phyloP scores from a whole-genome alignment of 1,140 invertebrate species.

The Mesaphorura yosii region DNA sequence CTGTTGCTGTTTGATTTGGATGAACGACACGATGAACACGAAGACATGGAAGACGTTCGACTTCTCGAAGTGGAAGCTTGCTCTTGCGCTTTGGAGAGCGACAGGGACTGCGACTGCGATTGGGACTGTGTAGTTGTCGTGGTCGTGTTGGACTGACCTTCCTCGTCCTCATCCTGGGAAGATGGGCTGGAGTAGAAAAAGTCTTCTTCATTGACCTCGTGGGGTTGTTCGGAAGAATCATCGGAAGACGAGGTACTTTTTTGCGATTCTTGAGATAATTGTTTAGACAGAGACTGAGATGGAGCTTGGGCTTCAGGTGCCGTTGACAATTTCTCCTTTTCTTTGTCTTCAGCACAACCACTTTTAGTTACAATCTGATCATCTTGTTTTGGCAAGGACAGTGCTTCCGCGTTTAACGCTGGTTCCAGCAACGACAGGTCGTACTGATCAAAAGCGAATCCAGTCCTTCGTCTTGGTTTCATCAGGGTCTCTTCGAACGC shows the following conservation, averaged over 20 bases:
- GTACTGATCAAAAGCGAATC: conserved; percentile 13
- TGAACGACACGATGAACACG: too few relatives aligned
- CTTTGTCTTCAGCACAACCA: conserved; percentile 6
- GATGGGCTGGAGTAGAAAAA: conserved; percentile 28
- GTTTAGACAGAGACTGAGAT: conserved; percentile 11
- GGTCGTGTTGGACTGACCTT: neutral
- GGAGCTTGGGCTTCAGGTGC: conserved; percentile 2
- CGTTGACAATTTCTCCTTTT: conserved; percentile 5
- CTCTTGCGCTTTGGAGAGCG: too few relatives aligned
- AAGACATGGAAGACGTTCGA: too few relatives aligned
- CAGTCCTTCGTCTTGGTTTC: conserved; percentile 15
- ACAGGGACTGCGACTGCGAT: too few relatives aligned
- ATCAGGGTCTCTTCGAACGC: conserved; percentile 30
- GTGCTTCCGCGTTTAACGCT: neutral
- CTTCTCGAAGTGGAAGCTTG: too few relatives aligned
- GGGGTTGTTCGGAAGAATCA: conserved; percentile 19
- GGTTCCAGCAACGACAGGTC: neutral
- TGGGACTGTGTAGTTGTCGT: too few relatives aligned
- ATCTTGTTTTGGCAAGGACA: neutral
- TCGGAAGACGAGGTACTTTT: conserved; percentile 13
- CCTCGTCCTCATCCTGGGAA: conserved; percentile 16
- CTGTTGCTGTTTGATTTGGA: too few relatives aligned
- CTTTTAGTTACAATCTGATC: neutral
- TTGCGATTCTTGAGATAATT: too few relatives aligned
- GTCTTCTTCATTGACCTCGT: conserved; percentile 30